Evolutionary conservation across 2,888 invertebrate genomes (phyloP).

Genomic region (Pogonocherus hispidulus): DNA sequence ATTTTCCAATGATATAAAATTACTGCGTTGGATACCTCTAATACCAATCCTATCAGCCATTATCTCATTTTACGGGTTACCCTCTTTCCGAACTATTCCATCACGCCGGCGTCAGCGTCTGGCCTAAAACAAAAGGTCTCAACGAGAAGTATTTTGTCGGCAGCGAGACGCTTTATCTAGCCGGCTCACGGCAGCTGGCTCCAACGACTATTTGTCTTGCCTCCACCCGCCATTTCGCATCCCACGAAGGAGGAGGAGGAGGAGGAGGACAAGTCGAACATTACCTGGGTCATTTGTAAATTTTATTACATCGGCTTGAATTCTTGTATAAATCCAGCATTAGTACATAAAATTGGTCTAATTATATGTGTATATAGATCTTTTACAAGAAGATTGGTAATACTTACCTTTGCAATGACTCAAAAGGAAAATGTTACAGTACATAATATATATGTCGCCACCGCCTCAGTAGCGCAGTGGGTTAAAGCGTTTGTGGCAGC

Average conservation of each 20-base stretch:
- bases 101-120: background rate
- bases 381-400: too few relatives aligned
- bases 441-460: too few relatives aligned
- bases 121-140: constrained; percentile 1
- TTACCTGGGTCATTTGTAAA: constrained; percentile 1
- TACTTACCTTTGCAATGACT: too few relatives aligned
- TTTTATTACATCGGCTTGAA: background rate
- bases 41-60: background rate
- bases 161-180: constrained; percentile 2
- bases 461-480: too few relatives aligned
- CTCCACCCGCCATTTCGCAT: background rate
- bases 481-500: too few relatives aligned
- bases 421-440: too few relatives aligned
- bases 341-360: too few relatives aligned
- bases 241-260: background rate
- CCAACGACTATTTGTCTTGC: background rate
- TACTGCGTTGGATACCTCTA: too few relatives aligned
- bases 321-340: background rate
- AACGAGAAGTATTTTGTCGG: constrained; percentile 5
- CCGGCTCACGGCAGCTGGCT: background rate
- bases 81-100: background rate
- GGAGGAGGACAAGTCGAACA: background rate
- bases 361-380: too few relatives aligned
- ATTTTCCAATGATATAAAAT: too few relatives aligned
- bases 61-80: background rate